A percentile compares a stretch with the other conserved stretches of the same genome.
Conservation (phyloP, 2,888 invertebrate species). For the Thereva unica region DNA sequence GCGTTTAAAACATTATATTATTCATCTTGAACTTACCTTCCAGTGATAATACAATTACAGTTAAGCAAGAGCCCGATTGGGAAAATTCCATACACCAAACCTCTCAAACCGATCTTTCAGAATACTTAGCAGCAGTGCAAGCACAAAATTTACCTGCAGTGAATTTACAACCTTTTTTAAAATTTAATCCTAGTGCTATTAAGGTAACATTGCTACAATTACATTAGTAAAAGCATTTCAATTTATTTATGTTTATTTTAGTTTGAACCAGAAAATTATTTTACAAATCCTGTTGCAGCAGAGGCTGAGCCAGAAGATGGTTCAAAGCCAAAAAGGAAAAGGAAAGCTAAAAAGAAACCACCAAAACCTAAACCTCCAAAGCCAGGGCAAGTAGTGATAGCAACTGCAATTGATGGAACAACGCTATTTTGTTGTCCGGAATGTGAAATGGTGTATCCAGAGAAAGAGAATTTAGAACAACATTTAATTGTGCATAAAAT, state of each 20-base stretch:
- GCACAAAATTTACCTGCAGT: slow-evolving; percentile 61
- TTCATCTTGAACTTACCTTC: not conserved
- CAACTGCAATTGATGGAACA: slow-evolving; percentile 74
- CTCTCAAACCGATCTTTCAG: slow-evolving; percentile 59
- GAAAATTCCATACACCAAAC: slow-evolving; percentile 50
- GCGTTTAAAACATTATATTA: not conserved
- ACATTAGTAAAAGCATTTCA: not conserved
- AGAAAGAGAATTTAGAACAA: slow-evolving; percentile 77
- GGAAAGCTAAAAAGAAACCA: slow-evolving; percentile 80
- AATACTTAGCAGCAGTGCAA: slow-evolving; percentile 59
- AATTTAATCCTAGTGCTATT: slow-evolving; percentile 64
- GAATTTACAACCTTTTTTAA: slow-evolving; percentile 66
- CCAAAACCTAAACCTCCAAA: slow-evolving; percentile 78
- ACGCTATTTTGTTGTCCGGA: slow-evolving; percentile 79
- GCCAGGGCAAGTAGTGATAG: slow-evolving; percentile 77
- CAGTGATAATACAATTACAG: slow-evolving; percentile 46
- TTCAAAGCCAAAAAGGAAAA: slow-evolving; percentile 60
- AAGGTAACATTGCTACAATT: slow-evolving; percentile 38
- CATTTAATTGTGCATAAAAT: slow-evolving; percentile 79
- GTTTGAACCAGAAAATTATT: slow-evolving; percentile 55
- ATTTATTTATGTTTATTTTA: slow-evolving; percentile 19
- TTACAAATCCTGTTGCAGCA: slow-evolving; percentile 47
- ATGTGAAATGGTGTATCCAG: slow-evolving; percentile 80
- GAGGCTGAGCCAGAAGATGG: slow-evolving; percentile 40
- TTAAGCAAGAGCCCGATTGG: slow-evolving; percentile 54